These are phyloP conservation scores for Halcyon malimbica DNA, from an alignment of 2,113 vertebrate species.

Conservation along the genomic window DNA sequence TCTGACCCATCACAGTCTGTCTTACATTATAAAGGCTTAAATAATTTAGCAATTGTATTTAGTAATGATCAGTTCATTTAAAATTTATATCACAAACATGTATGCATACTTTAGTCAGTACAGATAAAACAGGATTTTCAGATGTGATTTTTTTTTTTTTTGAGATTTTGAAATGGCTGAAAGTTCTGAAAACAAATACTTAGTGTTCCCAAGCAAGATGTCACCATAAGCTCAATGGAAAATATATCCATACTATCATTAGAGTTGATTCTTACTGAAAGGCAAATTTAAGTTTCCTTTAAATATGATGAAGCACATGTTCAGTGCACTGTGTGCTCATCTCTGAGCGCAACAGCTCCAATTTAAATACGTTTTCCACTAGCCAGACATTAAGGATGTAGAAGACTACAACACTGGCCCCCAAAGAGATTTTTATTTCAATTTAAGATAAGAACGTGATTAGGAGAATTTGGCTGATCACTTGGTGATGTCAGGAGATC, in stretches of 20 bases:
- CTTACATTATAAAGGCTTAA: background rate
- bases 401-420: fast-evolving
- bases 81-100: background rate
- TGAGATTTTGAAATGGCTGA: background rate
- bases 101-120: background rate
- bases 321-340: background rate
- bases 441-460: background rate
- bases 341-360: background rate
- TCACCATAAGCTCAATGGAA: background rate
- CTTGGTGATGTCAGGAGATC: background rate
- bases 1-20: background rate
- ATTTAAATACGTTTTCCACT: background rate
- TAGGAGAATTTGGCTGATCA: background rate
- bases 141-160: background rate
- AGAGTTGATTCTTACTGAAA: background rate
- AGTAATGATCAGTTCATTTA: background rate
- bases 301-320: background rate
- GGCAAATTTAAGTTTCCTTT: background rate
- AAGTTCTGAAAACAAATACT: background rate
- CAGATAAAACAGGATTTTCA: background rate
- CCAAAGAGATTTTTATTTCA: background rate
- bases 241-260: background rate
- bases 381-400: background rate
- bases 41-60: background rate
- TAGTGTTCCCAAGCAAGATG: background rate